Base-by-base conservation (phyloP, 92 coral and sea anemone genomes). In the Porites lobata region DNA sequence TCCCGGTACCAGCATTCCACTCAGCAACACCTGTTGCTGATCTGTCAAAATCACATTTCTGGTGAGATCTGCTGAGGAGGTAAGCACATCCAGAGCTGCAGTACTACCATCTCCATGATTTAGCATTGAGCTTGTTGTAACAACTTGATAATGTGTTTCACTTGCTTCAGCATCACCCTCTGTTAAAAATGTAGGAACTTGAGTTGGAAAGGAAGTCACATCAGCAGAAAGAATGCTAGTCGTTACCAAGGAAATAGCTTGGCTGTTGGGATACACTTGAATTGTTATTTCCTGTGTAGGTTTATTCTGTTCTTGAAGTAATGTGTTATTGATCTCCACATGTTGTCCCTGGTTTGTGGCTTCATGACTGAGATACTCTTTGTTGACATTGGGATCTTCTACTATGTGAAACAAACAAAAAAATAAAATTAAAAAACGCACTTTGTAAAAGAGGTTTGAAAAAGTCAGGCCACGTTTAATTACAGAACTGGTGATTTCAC, bases 101-200 rank as follows among this genome's bases (percentile, higher is more conserved):
- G 94, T 88, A 76, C 69, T 84, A 19, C 71, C 64, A 24, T 81
- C 86, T 21, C 80, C 83, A 65, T 77, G 93, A 69, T 82, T 84
- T 38, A 93, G 87, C 32, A 83, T 87, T 11, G 94, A 81, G 65
- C 94, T 94, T 13, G 98, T 91, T 3, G 98, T 91, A 73, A 91
- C 91, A 13, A 92, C 93, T 20, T 87, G 86, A 22, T 86, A 82
- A 19, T 89, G 90, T n/a, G 96, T 38, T 47, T 95, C 99, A 54
- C 78, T 90, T 6, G 92, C 99, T 57, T 98, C 98, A 0, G 91
- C 96, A 87, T 96, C 99, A 21, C 98, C 98, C 80, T 98, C 98
- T 56, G 99, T 95, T 66, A 98, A 83, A 59, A 98, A 95, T 76
- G 98, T 75, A 11, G 99, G 99, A 53, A 98, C 94, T 92, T 98